Evolutionary conservation across 2,797 vertebrate genomes (phyloP).

Genomic region (Myotis myotis): DNA sequence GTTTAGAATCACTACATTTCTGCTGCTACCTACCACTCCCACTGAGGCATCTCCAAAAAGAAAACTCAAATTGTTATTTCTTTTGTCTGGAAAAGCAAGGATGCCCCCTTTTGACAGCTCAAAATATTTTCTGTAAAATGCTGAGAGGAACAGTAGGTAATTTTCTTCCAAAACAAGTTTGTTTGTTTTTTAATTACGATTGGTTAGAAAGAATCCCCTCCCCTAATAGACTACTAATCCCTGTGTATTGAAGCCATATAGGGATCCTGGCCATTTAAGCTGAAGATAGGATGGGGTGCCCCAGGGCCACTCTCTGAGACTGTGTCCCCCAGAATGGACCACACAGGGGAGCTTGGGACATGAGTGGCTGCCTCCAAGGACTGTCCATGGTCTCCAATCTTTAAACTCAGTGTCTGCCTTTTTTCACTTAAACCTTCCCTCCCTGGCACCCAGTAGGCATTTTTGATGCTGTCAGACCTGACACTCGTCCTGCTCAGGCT

Average conservation of each 20-base stretch:
- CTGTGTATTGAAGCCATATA: background rate
- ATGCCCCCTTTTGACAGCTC: constrained; percentile 85
- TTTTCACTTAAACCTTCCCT: constrained; percentile 20
- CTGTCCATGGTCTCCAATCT: background rate
- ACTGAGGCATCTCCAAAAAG: constrained; percentile 15
- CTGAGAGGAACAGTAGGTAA: constrained; percentile 74
- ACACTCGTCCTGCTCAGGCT: background rate
- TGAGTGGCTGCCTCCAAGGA: background rate
- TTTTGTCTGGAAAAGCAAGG: constrained; percentile 83
- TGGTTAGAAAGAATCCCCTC: constrained; percentile 14
- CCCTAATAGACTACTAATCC: background rate
- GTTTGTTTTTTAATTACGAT: background rate
- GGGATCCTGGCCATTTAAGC: background rate
- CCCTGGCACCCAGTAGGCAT: background rate
- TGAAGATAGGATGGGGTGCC: background rate
- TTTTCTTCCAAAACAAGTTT: constrained; percentile 63
- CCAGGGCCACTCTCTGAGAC: background rate
- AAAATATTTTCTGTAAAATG: constrained; percentile 74
- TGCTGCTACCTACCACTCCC: constrained; percentile 43
- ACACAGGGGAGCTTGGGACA: background rate
- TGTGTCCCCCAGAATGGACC: background rate
- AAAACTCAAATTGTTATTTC: constrained; percentile 50
- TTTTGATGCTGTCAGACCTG: background rate
- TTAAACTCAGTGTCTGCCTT: background rate
- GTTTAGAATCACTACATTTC: constrained; percentile 53